Base-by-base conservation (phyloP, 2,888 invertebrate genomes). In the Parelbella ahira region DNA sequence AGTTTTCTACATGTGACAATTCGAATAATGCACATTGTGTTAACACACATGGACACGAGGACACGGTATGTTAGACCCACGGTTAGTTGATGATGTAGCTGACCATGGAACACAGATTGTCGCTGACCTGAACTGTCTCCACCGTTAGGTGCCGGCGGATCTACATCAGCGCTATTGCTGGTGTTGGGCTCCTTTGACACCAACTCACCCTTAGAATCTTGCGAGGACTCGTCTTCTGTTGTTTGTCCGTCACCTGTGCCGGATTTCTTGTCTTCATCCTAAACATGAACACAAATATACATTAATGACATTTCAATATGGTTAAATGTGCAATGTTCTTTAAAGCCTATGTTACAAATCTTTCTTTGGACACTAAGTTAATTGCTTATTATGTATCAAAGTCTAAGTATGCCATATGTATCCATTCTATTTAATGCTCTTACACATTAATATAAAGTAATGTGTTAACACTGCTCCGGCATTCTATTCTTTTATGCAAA, bases 191-290 rank as follows among this genome's bases (percentile, higher is more conserved):
- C 60, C 46, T 53, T 51, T 44, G 54, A 50, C 52, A 37, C 54
- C 47, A 64, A 84, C 78, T 86, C 80, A 80, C 86, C 87, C 78
- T 88, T 88, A 13, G 88, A 88, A 70, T 88, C 88, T 67, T 88
- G 88, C 8, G 88, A 88, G 30, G 88, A 88, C 57, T 88, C 88
- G 47, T 88, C 88, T 65, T 88, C 88, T 47, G 88, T 87, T 1
- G 87, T 81, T 44, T 84, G 84, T 3, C 86, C 86, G 3, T 86
- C 87, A 0, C 83, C 86, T 18, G 79, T 71, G 3, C 68, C 72
- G 1, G 86, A 86, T 62, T 88, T 88, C 70, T 88, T 87, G 66
- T 88, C 88, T 69, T 88, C 88, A 83, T 88, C 87, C 88, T 88
- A 18, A 2, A n/a, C 15, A 3, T 8, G 20, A 7, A 6, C 3